Evolutionary conservation across 1,140 invertebrate genomes (phyloP).

Genomic region (Drusus annulatus): DNA sequence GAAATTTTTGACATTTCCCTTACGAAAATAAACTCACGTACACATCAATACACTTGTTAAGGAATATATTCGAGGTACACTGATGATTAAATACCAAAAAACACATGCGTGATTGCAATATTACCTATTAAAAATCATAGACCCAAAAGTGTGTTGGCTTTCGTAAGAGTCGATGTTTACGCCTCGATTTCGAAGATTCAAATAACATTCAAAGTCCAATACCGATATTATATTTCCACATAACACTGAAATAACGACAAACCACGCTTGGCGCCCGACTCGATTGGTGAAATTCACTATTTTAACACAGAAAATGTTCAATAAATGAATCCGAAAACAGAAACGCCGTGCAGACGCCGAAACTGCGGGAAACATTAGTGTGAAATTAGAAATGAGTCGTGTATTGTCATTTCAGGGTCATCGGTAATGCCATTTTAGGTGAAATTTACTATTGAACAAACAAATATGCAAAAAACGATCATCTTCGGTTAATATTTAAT

Average conservation of each 20-base stretch:
- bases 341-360: constrained; percentile 49
- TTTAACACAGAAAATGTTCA: constrained; percentile 47
- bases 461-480: neutral
- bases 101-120: constrained; percentile 14
- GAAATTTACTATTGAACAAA: constrained; percentile 7
- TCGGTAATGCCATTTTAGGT: constrained; percentile 39
- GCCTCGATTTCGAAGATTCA: constrained; percentile 40
- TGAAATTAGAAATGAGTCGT: constrained; percentile 42
- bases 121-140: constrained; percentile 53
- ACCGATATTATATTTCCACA: constrained; percentile 32
- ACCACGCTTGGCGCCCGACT: neutral
- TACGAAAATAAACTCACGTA: constrained; percentile 1
- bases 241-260: constrained; percentile 44
- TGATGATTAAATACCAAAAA: constrained; percentile 16
- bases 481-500: neutral
- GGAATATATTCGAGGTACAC: neutral
- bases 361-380: constrained; percentile 48
- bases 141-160: constrained; percentile 52
- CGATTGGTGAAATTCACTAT: constrained; percentile 18
- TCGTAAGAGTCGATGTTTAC: constrained; percentile 52
- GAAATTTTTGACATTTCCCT: constrained; percentile 39
- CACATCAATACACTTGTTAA: neutral
- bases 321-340: constrained; percentile 49
- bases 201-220: constrained; percentile 40
- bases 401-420: constrained; percentile 51